Conservation (phyloP, 2,113 vertebrate species). For the Brachirus orientalis region DNA sequence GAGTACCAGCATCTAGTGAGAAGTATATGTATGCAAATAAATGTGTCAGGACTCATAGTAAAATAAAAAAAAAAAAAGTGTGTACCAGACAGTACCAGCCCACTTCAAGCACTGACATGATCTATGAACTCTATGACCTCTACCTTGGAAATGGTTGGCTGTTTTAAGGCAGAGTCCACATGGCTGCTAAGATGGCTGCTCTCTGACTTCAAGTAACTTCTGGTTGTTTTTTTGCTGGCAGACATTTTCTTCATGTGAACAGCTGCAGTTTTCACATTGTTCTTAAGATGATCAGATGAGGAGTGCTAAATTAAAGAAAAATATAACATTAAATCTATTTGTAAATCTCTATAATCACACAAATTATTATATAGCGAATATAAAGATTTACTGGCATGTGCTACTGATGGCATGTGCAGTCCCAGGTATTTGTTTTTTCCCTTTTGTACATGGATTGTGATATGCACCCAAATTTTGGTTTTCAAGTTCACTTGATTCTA, state of each 20-base stretch:
- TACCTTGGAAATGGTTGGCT: conserved; percentile 53
- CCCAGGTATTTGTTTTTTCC: background rate
- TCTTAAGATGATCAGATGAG: background rate
- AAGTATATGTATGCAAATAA: too few species aligned
- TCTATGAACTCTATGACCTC: background rate
- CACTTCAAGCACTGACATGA: too few species aligned
- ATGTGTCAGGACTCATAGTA: too few species aligned
- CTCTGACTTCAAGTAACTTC: background rate
- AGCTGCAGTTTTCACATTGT: conserved; percentile 5
- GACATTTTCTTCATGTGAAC: conserved; percentile 28
- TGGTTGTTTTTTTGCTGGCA: conserved; percentile 10
- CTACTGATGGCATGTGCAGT: background rate
- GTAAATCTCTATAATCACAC: background rate
- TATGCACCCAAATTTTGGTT: background rate
- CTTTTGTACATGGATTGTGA: background rate
- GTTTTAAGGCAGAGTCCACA: conserved; percentile 25
- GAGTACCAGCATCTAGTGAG: too few species aligned
- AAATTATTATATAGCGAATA: background rate
- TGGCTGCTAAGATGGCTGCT: background rate
- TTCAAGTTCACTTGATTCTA: background rate
- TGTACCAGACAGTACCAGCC: too few species aligned
- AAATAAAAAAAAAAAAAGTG: too few species aligned
- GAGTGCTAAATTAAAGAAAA: conserved; percentile 30
- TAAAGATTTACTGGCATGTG: background rate
- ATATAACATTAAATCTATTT: background rate